These are phyloP conservation scores for Neoitamus cyanurus DNA, from an alignment of 2,888 invertebrate species.

Conservation along the genomic window DNA sequence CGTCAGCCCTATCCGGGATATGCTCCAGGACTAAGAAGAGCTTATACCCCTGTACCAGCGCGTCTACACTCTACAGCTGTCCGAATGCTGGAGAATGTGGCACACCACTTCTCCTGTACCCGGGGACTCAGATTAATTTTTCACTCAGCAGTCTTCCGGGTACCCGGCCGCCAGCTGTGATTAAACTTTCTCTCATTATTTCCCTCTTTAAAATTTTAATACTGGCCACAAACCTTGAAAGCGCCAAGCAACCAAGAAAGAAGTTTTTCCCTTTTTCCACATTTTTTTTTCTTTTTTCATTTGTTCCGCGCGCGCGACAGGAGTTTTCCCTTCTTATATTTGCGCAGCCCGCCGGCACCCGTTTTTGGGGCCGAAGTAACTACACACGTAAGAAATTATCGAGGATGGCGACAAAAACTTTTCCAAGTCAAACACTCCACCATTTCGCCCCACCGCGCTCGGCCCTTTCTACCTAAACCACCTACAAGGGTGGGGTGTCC, in stretches of 20 bases:
- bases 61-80: not conserved
- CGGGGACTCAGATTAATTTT: constrained; percentile 11
- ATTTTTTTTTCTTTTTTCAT: not conserved
- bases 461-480: not conserved
- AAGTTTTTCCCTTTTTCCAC: constrained; percentile 4
- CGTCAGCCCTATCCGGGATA: not conserved
- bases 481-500: not conserved
- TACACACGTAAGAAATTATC: constrained; percentile 32
- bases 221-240: constrained; percentile 24
- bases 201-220: constrained; percentile 42
- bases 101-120: not conserved
- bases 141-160: constrained; percentile 18
- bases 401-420: constrained; percentile 10
- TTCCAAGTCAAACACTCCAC: constrained; percentile 29
- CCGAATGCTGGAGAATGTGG: constrained; percentile 14
- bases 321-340: not conserved
- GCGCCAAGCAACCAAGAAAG: not conserved
- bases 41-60: not conserved
- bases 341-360: not conserved
- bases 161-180: constrained; percentile 18
- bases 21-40: not conserved
- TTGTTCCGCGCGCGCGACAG: not conserved
- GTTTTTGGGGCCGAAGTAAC: not conserved
- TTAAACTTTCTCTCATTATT: constrained; percentile 44
- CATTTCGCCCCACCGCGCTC: not conserved